phyloP scores from a whole-genome alignment of 1,140 invertebrate genomes.

The Heliothis virescens region DNA sequence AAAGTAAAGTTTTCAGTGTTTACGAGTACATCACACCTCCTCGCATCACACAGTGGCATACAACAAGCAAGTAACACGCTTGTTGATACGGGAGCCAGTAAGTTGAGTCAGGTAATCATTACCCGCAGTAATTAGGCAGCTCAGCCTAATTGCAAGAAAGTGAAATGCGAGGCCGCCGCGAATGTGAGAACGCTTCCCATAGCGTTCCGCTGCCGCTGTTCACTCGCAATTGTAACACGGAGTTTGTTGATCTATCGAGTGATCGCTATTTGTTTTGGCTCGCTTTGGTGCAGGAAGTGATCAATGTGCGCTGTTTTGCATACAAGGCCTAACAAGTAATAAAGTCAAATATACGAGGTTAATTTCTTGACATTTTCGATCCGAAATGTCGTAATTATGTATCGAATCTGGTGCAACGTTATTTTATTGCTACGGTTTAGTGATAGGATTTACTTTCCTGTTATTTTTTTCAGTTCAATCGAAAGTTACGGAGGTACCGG shows the following conservation, averaged over 20 bases:
- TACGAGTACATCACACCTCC: background rate
- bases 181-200: conserved; percentile 59
- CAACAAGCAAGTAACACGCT: conserved; percentile 5
- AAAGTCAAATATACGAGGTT: conserved; percentile 25
- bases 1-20: too few species aligned
- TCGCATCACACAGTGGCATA: background rate
- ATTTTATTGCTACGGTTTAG: too few species aligned
- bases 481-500: too few species aligned
- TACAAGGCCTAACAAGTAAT: conserved; percentile 3
- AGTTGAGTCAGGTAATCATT: conserved; percentile 53
- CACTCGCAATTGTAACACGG: conserved; percentile 37
- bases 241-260: conserved; percentile 23
- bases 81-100: conserved; percentile 44
- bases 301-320: conserved; percentile 4
- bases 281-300: conserved; percentile 15
- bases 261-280: conserved; percentile 16
- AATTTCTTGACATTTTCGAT: background rate
- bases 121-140: conserved; percentile 41
- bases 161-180: conserved; percentile 58
- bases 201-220: conserved; percentile 44
- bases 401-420: too few species aligned
- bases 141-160: conserved; percentile 64
- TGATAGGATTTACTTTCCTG: too few species aligned
- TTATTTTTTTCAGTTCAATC: too few species aligned
- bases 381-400: background rate